Evolutionary conservation across 1,140 invertebrate species (phyloP).

Genomic region (Macrotrachela quadricornifera): DNA sequence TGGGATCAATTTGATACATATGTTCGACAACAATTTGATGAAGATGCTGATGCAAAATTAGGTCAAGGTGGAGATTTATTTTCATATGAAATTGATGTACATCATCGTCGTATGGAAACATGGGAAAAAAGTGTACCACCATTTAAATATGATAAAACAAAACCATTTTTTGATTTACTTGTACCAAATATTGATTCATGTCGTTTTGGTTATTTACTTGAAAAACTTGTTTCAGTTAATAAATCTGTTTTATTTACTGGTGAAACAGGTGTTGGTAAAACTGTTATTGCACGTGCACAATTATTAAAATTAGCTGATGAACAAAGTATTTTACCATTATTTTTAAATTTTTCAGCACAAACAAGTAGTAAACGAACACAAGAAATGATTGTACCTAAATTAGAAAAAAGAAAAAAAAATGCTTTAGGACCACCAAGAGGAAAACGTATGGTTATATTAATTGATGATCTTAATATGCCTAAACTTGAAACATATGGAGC

Average conservation of each 20-base stretch:
- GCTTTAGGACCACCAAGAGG: conserved; percentile 19
- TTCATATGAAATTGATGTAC: conserved; percentile 48
- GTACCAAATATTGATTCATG: conserved; percentile 31
- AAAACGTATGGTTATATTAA: conserved; percentile 28
- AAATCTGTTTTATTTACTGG: conserved; percentile 38
- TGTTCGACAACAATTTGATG: conserved; percentile 44
- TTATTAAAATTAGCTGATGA: conserved; percentile 41
- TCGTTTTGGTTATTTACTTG: conserved; percentile 40
- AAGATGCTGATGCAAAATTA: conserved; percentile 40
- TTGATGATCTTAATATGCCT: conserved; percentile 36
- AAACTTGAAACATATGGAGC: conserved; percentile 31
- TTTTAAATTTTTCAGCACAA: conserved; percentile 66
- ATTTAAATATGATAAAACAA: conserved; percentile 41
- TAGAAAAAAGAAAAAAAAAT: conserved; percentile 30
- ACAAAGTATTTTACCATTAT: conserved; percentile 44
- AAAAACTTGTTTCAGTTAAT: conserved; percentile 44
- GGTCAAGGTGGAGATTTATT: conserved; percentile 43
- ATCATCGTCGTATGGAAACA: conserved; percentile 40
- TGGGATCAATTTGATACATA: conserved; percentile 46
- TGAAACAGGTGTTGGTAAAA: conserved; percentile 48
- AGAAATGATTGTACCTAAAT: conserved; percentile 32
- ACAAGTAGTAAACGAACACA: conserved; percentile 44
- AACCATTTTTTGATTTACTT: conserved; percentile 32
- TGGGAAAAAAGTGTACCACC: conserved; percentile 51
- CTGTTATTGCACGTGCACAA: conserved; percentile 51